phyloP scores from a whole-genome alignment of 2,113 vertebrate species.

The Agelaius phoeniceus region DNA sequence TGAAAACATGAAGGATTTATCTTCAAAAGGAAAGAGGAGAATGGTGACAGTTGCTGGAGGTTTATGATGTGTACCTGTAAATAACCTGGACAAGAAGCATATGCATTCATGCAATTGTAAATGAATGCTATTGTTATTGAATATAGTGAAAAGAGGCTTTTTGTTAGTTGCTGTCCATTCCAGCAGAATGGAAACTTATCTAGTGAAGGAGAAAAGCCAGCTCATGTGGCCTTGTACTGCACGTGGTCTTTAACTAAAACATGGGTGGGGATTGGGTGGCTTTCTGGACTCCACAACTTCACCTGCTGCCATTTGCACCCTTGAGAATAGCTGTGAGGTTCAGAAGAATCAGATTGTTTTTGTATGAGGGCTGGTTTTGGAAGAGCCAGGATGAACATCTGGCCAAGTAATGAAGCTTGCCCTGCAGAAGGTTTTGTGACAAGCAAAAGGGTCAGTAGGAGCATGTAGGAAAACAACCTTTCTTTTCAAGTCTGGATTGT shows the following conservation, averaged over 20 bases:
- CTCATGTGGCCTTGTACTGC: accelerated
- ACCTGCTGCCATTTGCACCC: background rate
- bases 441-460: background rate
- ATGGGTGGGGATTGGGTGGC: background rate
- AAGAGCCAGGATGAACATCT: background rate
- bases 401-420: background rate
- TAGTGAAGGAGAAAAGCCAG: background rate
- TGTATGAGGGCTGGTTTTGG: background rate
- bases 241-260: background rate
- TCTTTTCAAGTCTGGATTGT: background rate
- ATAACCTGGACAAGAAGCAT: background rate
- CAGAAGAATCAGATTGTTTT: background rate
- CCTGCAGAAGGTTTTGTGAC: background rate
- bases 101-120: background rate
- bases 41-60: background rate
- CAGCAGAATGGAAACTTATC: background rate
- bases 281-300: background rate
- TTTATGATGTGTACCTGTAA: background rate
- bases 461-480: background rate
- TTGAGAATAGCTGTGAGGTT: background rate
- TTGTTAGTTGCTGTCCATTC: background rate
- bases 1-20: background rate
- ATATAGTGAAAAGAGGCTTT: background rate
- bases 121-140: background rate
- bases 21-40: background rate